Percentiles rank a stretch among this genome's conserved stretches.
These are phyloP conservation scores for Tiliacea citrago DNA, from an alignment of 2,888 invertebrate genomes.

Conservation along the genomic window DNA sequence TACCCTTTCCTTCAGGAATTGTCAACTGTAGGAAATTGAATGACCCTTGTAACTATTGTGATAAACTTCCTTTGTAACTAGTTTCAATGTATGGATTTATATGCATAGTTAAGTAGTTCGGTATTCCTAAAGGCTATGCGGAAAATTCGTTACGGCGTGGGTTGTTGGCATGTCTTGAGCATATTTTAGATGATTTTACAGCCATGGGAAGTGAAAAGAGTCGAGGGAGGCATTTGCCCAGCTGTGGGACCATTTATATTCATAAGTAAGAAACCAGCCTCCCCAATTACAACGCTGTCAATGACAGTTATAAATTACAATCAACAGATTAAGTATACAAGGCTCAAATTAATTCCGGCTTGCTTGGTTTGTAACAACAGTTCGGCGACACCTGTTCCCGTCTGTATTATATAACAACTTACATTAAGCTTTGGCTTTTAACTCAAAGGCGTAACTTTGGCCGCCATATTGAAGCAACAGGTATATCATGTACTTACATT, in stretches of 20 bases:
- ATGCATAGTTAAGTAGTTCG: slow-evolving; percentile 64
- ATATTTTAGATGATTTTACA: slow-evolving; percentile 34
- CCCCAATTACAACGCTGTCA: slow-evolving; percentile 11
- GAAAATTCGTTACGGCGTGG: slow-evolving; percentile 24
- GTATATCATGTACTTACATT: slow-evolving; percentile 65
- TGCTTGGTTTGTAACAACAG: slow-evolving; percentile 61
- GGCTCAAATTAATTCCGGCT: slow-evolving; percentile 69
- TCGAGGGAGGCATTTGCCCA: too few relatives aligned
- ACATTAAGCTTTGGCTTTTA: slow-evolving; percentile 73
- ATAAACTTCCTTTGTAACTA: slow-evolving; percentile 68
- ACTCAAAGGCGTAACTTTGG: slow-evolving; percentile 70
- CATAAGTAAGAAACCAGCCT: background rate
- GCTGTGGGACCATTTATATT: too few relatives aligned
- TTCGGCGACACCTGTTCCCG: slow-evolving; percentile 73
- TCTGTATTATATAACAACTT: slow-evolving; percentile 70
- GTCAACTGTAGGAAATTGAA: slow-evolving; percentile 70
- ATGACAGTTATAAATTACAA: slow-evolving; percentile 57
- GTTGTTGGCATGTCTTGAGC: slow-evolving; percentile 19
- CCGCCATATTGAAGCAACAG: slow-evolving; percentile 68
- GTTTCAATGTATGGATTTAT: slow-evolving; percentile 66
- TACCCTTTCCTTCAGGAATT: slow-evolving; percentile 64
- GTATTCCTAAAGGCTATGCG: slow-evolving; percentile 44
- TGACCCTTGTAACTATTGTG: slow-evolving; percentile 70
- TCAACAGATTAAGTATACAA: slow-evolving; percentile 60
- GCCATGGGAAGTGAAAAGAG: too few relatives aligned